A percentile compares a stretch with the other conserved stretches of the same genome.
phyloP scores from a whole-genome alignment of 2,113 vertebrate species.

The Ancistrus triradiatus region DNA sequence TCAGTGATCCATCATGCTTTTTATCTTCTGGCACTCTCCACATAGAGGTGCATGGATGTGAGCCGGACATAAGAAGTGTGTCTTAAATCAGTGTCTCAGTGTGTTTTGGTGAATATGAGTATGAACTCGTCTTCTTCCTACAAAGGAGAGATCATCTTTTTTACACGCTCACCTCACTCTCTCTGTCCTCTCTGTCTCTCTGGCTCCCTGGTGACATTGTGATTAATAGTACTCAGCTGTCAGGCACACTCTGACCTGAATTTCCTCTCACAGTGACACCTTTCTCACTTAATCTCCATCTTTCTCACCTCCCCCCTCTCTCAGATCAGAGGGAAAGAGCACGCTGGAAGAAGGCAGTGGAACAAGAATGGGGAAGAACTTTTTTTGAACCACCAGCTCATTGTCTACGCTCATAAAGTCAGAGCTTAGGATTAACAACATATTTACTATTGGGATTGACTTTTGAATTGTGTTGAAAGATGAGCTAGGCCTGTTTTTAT shows the following conservation, averaged over 20 bases:
- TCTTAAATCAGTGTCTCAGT: constrained; percentile 28
- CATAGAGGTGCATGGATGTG: not conserved
- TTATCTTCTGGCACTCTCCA: not conserved
- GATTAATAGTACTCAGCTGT: constrained; percentile 73
- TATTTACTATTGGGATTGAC: not conserved
- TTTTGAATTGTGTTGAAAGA: not conserved
- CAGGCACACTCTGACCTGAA: constrained; percentile 51
- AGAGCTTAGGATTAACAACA: not conserved
- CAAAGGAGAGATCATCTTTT: constrained; percentile 24
- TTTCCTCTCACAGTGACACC: constrained; percentile 58
- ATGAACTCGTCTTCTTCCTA: constrained; percentile 21
- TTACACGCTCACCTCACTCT: constrained; percentile 35
- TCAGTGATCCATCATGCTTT: constrained; percentile 29
- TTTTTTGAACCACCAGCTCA: not conserved
- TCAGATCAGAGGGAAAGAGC: constrained; percentile 11
- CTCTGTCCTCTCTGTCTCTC: constrained; percentile 25
- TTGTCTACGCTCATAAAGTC: not conserved
- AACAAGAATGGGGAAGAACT: not conserved
- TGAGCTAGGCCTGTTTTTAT: no score
- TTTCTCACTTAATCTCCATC: constrained; percentile 31
- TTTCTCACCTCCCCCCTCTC: constrained; percentile 11
- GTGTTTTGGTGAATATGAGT: constrained; percentile 28
- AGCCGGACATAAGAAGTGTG: not conserved
- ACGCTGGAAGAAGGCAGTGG: not conserved
- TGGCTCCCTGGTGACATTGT: constrained; percentile 53